Evolutionary conservation across 2,888 invertebrate genomes (phyloP), one percentile per base, ranked within the genome.

Genomic region (Machimus atricapillus): DNA sequence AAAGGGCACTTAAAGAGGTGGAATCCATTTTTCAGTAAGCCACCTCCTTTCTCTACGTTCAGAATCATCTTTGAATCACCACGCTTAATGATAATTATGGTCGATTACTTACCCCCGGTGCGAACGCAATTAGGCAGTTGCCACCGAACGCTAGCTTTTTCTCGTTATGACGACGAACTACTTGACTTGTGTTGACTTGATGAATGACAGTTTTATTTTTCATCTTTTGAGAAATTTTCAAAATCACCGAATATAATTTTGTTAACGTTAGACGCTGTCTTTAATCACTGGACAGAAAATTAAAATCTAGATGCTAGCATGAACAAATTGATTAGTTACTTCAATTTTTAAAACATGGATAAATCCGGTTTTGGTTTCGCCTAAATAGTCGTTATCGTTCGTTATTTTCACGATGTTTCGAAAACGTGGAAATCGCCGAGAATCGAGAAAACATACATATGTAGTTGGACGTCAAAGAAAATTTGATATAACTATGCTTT

Each of bases 31-130:
- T 82, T 82, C 46, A 34, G 31, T 34, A 16, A 14, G 7, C n/a
- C 27, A 82, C 56, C 31, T 56, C 19, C 56, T 19, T 34, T 9
- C 37, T 14, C 82, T 6, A 82, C 6, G 56, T 7, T 52, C 8
- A 14, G 81, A 46, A 82, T 82, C 58, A 82, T 82, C 82, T 58
- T 82, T 82, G n/a, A 82, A 82, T 19, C 56, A 27, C 9, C 58
- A 58, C 27, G 34, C 82, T 58, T 82, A 16, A 58, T 58, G 82
- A 56, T 82, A 82, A 82, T 58, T 82, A 34, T 4, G 82, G 56
- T 56, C 82, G 31, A 82, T 82, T 82, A 82, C 56, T 82, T 82
- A 82, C n/a, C 12, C 58, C 34, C 37, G 8, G 58, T 23, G n/a
- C 31, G 58, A 82, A 58, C 16, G 37, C 31, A 82, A 31, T 58